Evolutionary conservation across 2,797 vertebrate species (phyloP).

Genomic region (Loris lydekkerianus): DNA sequence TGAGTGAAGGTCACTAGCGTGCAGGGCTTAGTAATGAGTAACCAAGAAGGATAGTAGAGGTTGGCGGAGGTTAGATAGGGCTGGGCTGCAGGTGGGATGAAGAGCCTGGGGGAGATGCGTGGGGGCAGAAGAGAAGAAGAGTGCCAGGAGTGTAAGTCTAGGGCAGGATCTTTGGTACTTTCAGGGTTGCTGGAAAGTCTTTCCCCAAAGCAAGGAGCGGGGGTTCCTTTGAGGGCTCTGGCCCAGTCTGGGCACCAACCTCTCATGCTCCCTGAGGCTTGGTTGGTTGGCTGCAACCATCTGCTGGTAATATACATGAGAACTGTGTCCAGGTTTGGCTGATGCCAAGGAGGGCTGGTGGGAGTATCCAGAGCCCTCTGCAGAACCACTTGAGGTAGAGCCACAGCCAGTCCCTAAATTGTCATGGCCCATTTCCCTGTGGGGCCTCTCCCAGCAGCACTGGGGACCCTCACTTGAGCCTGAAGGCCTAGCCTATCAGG

Average conservation of each 20-base stretch:
- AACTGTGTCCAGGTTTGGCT: not conserved
- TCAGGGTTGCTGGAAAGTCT: not conserved
- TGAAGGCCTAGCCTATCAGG: too few relatives aligned
- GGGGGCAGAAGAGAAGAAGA: too few relatives aligned
- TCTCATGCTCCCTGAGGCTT: fast-evolving
- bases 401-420: not conserved
- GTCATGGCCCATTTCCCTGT: not conserved
- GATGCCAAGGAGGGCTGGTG: not conserved
- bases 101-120: not conserved
- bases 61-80: not conserved
- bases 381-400: not conserved
- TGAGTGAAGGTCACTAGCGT: not conserved
- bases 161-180: not conserved
- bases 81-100: not conserved
- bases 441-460: not conserved
- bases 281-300: not conserved
- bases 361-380: not conserved
- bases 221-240: not conserved
- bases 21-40: not conserved
- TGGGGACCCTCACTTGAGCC: not conserved
- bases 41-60: not conserved
- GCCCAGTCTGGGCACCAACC: not conserved
- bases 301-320: fast-evolving
- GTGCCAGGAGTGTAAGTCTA: not conserved
- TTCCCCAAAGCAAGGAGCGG: not conserved